phyloP scores from a whole-genome alignment of 2,113 vertebrate species.

The Corynorhinus townsendii region DNA sequence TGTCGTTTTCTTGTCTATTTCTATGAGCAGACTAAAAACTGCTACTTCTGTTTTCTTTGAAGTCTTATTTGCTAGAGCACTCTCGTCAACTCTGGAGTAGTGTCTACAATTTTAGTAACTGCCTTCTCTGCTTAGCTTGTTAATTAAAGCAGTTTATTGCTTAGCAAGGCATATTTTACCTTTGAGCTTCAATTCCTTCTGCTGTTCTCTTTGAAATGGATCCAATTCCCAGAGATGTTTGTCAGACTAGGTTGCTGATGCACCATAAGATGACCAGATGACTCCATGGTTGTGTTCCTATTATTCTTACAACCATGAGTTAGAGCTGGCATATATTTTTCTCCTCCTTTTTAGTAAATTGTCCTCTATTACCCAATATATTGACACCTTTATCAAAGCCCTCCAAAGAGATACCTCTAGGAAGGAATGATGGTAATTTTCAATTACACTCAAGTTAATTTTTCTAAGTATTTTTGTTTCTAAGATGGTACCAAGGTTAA shows the following conservation, averaged over 20 bases:
- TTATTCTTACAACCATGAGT: background rate
- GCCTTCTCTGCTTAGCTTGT: slow-evolving; percentile 6
- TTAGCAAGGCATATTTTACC: slow-evolving; percentile 44
- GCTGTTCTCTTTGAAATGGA: slow-evolving; percentile 24
- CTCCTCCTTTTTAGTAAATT: background rate
- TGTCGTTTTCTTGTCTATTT: background rate
- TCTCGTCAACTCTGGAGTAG: background rate
- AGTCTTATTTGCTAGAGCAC: background rate
- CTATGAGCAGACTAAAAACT: background rate
- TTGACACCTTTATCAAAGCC: background rate
- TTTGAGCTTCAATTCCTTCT: slow-evolving; percentile 8
- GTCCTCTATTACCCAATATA: background rate
- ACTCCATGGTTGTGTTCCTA: background rate
- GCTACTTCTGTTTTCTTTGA: background rate
- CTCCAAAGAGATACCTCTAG: background rate
- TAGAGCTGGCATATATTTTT: background rate
- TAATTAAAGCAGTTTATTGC: slow-evolving; percentile 26
- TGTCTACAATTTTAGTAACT: slow-evolving; percentile 11
- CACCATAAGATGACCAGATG: background rate
- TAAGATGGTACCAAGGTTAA: background rate
- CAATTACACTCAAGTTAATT: background rate
- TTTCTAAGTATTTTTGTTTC: background rate
- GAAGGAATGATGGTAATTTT: background rate
- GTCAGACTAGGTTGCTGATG: background rate
- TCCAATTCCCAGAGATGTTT: background rate